Base-by-base conservation (phyloP, 2,113 vertebrate genomes). In the Monarcha castaneiventris region DNA sequence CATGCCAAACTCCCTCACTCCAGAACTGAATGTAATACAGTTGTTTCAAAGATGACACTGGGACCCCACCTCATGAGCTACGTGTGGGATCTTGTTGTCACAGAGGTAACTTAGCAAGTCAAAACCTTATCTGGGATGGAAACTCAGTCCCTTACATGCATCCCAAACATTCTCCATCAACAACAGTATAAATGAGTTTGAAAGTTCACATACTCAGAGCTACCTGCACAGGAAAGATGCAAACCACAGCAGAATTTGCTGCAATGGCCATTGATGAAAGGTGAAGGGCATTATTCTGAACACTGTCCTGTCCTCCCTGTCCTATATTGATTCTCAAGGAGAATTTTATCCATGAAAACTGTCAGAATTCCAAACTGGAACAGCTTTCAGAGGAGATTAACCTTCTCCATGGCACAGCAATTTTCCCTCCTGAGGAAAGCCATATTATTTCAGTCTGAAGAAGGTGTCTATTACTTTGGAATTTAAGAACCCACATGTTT, bases 381-480 rank as follows among this genome's bases (percentile, higher is more conserved):
- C 85, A 81, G 52, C 39, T 90, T 96, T 96, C 87, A 90, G 75
- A 56, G 22, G 72, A 90, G 92, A 96, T 96, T 96, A 97, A 96
- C 87, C 85, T 97, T 92, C 82, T 95, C 72, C 68, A 88, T 80
- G 64, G 85, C 94, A 81, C 92, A 95, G 92, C 94, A 95, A 93
- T 96, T 95, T 95, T 95, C 82, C 72, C 79, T 95, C 93, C 94
- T 61, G 82, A 86, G 95, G 87, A 96, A 96, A 97, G 79, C 43
- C 64, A 55, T 94, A 94, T 95, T 96, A 96, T 96, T 96, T 97
- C 86, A 80, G 75, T 72, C 87, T 92, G 91, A 64, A 95, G 85
- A 95, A 96, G 85, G 90, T 93, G 92, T 97, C 95, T 96, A 96
- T 96, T 97, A 96, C 82, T 93, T 95, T 56, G 95, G 85, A 94